Evolutionary conservation across 2,888 invertebrate genomes (phyloP), one percentile per base, ranked within the genome.

Genomic region (Drosophila tanythrix): DNA sequence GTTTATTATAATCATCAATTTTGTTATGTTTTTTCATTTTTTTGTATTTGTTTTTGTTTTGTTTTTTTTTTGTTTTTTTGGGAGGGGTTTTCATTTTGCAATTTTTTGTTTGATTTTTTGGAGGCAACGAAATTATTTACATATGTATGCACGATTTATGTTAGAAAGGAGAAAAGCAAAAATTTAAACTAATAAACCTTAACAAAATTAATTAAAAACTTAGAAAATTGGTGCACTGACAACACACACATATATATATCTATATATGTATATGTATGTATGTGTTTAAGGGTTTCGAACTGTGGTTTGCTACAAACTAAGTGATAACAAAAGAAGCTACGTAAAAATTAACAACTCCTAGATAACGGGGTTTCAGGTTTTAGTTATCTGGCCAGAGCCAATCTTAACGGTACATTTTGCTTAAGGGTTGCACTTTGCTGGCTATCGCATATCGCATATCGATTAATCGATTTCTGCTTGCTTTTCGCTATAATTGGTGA

Each of bases 121-220:
- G 58, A 84, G 85, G 70, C 76, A 83, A 89, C 89, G 85, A 85
- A 85, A 85, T 85, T 85, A 85, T 85, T 85, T 85, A 85, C 84
- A 84, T 81, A 84, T 85, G 88, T 73, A 53, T 74, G 75, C 63
- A 53, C 56, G 76, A 69, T 69, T 67, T 64, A 56, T 73, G 70
- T 53, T 79, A 63, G n/a, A 55, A 51, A 25, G 8, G 33, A 50
- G 55, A 33, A 57, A 57, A 57, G 57, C 69, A 40, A 53, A 43
- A 62, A 53, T 74, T 70, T 75, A 58, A 48, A 63, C 69, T 79
- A 76, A 81, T 52, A 69, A 79, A 89, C 79, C 76, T 76, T 72
- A 89, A 77, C 79, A 71, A 59, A 70, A 64, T 71, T 71, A 35
- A 33, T 67, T 74, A 63, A 63, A 72, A 71, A 70, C 73, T 75